Base-by-base conservation (phyloP, 2,888 invertebrate genomes). In the Chrysotoxum bicinctum region DNA sequence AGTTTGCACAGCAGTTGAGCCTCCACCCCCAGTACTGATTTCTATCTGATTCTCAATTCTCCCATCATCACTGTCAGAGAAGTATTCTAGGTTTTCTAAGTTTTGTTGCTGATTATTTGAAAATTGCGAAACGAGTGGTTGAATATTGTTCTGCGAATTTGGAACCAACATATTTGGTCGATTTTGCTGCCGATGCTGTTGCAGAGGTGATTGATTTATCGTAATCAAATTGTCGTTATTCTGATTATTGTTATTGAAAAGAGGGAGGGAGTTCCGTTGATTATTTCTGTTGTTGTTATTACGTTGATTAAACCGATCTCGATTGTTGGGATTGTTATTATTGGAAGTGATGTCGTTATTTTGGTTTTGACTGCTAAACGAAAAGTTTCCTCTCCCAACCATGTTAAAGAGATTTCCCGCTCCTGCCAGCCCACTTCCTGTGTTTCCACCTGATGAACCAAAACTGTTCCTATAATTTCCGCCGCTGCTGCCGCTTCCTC, bases 1-100 rank as follows among this genome's bases (percentile, higher is more conserved):
- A 0, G 91, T 91, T 87, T 91, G 91, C 3, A 90, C 90, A 3
- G 90, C 92, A 2, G 93, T 91, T n/a, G n/a, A n/a, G n/a, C n/a
- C n/a, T n/a, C n/a, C n/a, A n/a, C n/a, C n/a, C n/a, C n/a, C n/a
- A n/a, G n/a, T n/a, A n/a, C n/a, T n/a, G n/a, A n/a, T n/a, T n/a
- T n/a, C n/a, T n/a, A n/a, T n/a, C n/a, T n/a, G n/a, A n/a, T n/a
- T n/a, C n/a, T n/a, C n/a, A n/a, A n/a, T n/a, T n/a, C n/a, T n/a
- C n/a, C n/a, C n/a, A n/a, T n/a, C n/a, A n/a, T n/a, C n/a, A n/a
- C n/a, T n/a, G n/a, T n/a, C n/a, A n/a, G n/a, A n/a, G n/a, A n/a
- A n/a, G n/a, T n/a, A n/a, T n/a, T n/a, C n/a, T n/a, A n/a, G n/a
- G n/a, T n/a, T n/a, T n/a, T n/a, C 50, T 6, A 66, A 6, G 14